A percentile compares a stretch with the other conserved stretches of the same genome.
Conservation (phyloP, 2,113 vertebrate genomes). For the Silurus meridionalis region DNA sequence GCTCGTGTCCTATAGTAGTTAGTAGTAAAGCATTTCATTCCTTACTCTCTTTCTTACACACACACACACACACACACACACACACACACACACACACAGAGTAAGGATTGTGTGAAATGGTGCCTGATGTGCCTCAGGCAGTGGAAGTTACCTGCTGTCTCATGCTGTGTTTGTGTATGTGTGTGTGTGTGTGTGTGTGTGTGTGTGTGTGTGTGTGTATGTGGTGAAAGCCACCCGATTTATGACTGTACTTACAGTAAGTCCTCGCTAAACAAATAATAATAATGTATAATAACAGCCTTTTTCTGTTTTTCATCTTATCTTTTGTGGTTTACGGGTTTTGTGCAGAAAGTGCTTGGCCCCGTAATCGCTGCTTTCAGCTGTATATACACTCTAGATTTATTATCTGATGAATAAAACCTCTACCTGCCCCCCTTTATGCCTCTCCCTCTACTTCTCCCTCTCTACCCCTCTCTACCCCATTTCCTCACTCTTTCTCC, state of each 20-base stretch:
- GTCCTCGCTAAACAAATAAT: background rate
- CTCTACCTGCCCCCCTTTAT: too few relatives aligned
- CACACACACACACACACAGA: slow-evolving; percentile 40
- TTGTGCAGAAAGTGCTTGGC: background rate
- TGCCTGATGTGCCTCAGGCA: slow-evolving; percentile 61
- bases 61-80: slow-evolving; percentile 50
- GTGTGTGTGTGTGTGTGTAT: slow-evolving; percentile 51
- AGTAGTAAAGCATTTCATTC: background rate
- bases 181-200: slow-evolving; percentile 45
- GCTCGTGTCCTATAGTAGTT: background rate
- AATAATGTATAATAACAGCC: too few relatives aligned
- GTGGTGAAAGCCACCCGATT: background rate
- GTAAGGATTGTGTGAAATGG: slow-evolving; percentile 63
- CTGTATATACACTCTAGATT: background rate
- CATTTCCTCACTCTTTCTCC: too few relatives aligned
- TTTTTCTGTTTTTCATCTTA: background rate
- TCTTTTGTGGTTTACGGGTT: background rate
- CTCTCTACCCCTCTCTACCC: too few relatives aligned
- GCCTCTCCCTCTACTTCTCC: too few relatives aligned
- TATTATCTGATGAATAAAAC: too few relatives aligned
- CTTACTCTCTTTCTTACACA: background rate
- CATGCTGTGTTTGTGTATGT: slow-evolving; percentile 54
- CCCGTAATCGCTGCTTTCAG: background rate
- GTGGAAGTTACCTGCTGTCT: slow-evolving; percentile 67
- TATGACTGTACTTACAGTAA: slow-evolving; percentile 30